Evolutionary conservation across 2,888 invertebrate species (phyloP).

Genomic region (Eupithecia insigniata): DNA sequence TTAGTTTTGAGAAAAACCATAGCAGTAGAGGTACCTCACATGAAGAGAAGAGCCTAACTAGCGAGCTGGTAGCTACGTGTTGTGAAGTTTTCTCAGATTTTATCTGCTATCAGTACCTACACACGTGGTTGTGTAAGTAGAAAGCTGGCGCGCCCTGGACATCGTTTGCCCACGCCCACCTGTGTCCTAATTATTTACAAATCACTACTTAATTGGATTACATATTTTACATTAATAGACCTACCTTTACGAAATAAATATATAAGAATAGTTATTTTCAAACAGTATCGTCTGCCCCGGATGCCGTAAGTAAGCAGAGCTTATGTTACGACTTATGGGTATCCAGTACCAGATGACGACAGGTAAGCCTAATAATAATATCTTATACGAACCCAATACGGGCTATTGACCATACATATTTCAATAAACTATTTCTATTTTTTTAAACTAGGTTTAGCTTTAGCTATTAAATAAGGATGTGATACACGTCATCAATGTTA

Average conservation of each 20-base stretch:
- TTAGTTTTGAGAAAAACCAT: neutral
- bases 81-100: neutral
- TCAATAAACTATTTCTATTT: neutral
- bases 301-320: neutral
- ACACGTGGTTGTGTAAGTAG: conserved; percentile 36
- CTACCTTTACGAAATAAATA: neutral
- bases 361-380: neutral
- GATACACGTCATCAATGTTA: neutral
- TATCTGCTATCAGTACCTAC: conserved; percentile 24
- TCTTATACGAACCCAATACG: neutral
- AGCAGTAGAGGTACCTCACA: neutral
- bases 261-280: neutral
- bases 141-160: conserved; percentile 29
- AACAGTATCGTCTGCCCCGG: neutral
- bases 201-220: neutral
- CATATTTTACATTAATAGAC: neutral
- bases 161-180: conserved; percentile 19
- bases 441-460: neutral
- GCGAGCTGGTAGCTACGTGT: neutral
- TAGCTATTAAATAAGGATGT: neutral
- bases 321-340: neutral
- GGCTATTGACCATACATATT: neutral
- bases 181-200: conserved; percentile 21
- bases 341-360: neutral
- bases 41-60: neutral